Evolutionary conservation across 2,113 vertebrate genomes (phyloP), one percentile per base, ranked within the genome.

Genomic region (Etheostoma cragini): DNA sequence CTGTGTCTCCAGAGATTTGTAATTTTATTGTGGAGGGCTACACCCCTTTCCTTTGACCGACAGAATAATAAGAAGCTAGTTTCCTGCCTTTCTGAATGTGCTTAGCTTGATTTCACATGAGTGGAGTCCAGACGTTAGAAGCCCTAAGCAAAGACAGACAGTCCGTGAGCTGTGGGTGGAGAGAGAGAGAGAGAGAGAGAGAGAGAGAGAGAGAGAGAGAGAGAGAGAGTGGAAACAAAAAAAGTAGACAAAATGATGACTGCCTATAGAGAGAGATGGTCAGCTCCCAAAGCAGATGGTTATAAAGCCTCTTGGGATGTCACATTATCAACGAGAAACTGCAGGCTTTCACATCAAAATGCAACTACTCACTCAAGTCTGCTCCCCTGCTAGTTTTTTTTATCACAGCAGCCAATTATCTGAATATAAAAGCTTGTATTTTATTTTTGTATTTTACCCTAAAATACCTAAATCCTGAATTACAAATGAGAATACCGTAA

Each of bases 261-360:
- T 53, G 69, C 46, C 72, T 60, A 53, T 30, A 30, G 17, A 75
- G 71, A 76, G 74, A 61, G 46, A 71, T 26, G 17, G 24, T 83
- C 66, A 1, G 11, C 64, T 77, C 84, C 79, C 79, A 57, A 21
- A 84, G 72, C 87, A 86, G 85, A 87, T 82, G 83, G 82, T 83
- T 17, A 24, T 6, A 26, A 63, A 78, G 53, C 74, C 80, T 74
- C 65, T 73, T 5, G 8, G 71, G 80, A 65, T 53, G 58, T 80
- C 30, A 77, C 80, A 73, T 81, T 77, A 83, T 52, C 38, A 61
- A 49, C 17, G 1, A 76, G 57, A 74, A 42, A 46, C 46, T 42
- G 49, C 17, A 15, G n/a, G 69, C 46, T 80, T 78, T 80, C 17
- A 53, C 78, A 74, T 82, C 11, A 24, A 70, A 73, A 80, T 38